Evolutionary conservation across 1,140 invertebrate species (phyloP).

Genomic region (Hylaeus anthracinus): DNA sequence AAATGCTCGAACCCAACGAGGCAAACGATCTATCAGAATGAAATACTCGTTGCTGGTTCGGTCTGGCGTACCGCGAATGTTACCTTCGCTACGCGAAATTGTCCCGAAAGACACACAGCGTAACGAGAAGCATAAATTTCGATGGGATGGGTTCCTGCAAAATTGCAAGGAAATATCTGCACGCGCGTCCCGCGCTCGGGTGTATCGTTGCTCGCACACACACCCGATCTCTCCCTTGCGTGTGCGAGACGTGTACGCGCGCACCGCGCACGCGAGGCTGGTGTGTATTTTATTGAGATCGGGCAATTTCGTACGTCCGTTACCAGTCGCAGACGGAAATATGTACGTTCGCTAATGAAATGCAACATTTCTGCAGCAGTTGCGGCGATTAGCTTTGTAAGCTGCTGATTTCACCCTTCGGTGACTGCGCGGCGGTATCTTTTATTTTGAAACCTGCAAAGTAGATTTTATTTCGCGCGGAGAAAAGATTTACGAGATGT

Average conservation of each 20-base stretch:
- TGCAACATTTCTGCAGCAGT: neutral
- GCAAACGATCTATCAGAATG: constrained; percentile 14
- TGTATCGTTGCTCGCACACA: constrained; percentile 14
- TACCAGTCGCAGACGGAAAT: constrained; percentile 10
- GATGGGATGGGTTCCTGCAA: neutral
- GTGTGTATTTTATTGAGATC: constrained; percentile 24
- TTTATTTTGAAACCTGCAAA: neutral
- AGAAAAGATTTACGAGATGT: too few relatives aligned
- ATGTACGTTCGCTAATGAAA: constrained; percentile 1
- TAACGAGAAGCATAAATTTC: constrained; percentile 41
- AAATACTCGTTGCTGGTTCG: constrained; percentile 15
- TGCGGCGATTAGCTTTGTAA: constrained; percentile 11
- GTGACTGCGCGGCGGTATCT: neutral
- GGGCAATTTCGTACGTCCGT: constrained; percentile 20
- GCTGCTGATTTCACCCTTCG: neutral
- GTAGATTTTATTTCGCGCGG: too few relatives aligned
- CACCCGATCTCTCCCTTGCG: neutral
- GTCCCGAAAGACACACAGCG: neutral
- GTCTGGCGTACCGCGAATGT: constrained; percentile 10
- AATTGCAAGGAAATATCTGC: constrained; percentile 25
- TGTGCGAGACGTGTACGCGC: neutral
- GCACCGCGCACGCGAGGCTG: neutral
- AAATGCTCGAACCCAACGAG: neutral
- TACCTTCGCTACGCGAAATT: constrained; percentile 16
- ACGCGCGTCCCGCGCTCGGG: constrained; percentile 16